Percentiles rank a stretch among this genome's conserved stretches.
Conservation (phyloP, 2,888 invertebrate species). For the Malthinus seriepunctatus region DNA sequence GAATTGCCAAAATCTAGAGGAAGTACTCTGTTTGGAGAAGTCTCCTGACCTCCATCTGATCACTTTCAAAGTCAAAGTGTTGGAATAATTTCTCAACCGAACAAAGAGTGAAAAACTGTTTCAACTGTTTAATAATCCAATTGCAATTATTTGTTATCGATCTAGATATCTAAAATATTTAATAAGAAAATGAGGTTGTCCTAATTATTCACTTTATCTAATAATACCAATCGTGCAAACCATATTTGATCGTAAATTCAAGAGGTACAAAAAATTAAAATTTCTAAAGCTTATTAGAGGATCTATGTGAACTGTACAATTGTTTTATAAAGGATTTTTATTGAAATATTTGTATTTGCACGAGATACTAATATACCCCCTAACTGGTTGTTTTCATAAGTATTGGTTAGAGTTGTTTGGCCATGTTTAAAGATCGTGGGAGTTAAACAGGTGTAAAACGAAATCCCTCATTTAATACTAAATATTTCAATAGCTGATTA, state of each 20-base stretch:
- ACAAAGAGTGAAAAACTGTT: no score
- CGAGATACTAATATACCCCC: conserved; percentile 31
- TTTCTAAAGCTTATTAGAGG: conserved; percentile 11
- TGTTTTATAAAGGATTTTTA: conserved; percentile 1
- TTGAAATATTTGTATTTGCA: conserved; percentile 33
- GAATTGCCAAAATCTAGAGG: no score
- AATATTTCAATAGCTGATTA: conserved; percentile 28
- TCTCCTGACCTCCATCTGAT: no score
- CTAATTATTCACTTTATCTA: no score
- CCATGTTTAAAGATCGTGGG: conserved; percentile 34
- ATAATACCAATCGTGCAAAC: conserved; percentile 3
- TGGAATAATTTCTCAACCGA: no score
- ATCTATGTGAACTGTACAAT: conserved; percentile 19
- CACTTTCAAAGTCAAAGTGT: no score
- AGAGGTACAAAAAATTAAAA: conserved; percentile 17
- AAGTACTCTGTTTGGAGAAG: no score
- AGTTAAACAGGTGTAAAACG: conserved; percentile 20
- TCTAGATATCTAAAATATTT: no score
- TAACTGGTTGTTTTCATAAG: conserved; percentile 32
- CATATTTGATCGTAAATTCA: conserved; percentile 18
- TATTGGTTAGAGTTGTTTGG: conserved; percentile 34
- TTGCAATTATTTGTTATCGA: no score
- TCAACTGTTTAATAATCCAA: no score
- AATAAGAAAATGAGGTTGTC: no score
- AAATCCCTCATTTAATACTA: conserved; percentile 19